Evolutionary conservation across 23 tunicate genomes (phyloP), one percentile per base, ranked within the genome.

Genomic region (Phallusia fumigata): DNA sequence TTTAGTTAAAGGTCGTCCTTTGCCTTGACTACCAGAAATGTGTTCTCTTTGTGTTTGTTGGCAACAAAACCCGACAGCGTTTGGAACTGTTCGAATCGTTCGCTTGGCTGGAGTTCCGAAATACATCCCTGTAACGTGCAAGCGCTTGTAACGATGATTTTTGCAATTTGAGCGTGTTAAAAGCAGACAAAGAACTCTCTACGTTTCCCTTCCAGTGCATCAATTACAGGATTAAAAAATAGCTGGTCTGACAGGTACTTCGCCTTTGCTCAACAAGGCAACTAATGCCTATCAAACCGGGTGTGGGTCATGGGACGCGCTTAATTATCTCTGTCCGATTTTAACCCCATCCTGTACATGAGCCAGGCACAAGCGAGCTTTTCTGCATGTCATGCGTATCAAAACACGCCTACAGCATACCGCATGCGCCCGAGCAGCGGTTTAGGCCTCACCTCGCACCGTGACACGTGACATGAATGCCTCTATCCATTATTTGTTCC

Each of bases 251-350:
- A 58, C 69, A 58, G 47, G 47, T 40, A 40, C 47, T 40, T 40
- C 10, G 69, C 69, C 69, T 16, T 1, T 1, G 69, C 28, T 24
- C 15, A 58, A 58, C 28, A 24, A 16, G 69, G 69, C 69, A 58
- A 58, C 69, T 58, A 58, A 58, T 58, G 28, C 69, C 69, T 58
- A 58, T 58, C 69, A 58, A 22, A 40, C 47, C 47, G 47, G 47
- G 47, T 40, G 47, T 40, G 47, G 47, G 47, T 40, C 47, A 40
- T 3, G 47, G 47, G 47, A 40, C 47, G 5, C 47, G 47, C 47
- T 40, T 40, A 40, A 40, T 40, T 40, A 40, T 40, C 47, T 40
- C 47, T 40, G 47, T 40, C 47, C 47, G 8, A 40, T 40, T 40
- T 40, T 40, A 40, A 40, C 47, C 47, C 47, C 47, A 40, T 40